These are phyloP conservation scores for Tetragonisca angustula DNA, from an alignment of 2,888 invertebrate genomes.

Conservation along the genomic window DNA sequence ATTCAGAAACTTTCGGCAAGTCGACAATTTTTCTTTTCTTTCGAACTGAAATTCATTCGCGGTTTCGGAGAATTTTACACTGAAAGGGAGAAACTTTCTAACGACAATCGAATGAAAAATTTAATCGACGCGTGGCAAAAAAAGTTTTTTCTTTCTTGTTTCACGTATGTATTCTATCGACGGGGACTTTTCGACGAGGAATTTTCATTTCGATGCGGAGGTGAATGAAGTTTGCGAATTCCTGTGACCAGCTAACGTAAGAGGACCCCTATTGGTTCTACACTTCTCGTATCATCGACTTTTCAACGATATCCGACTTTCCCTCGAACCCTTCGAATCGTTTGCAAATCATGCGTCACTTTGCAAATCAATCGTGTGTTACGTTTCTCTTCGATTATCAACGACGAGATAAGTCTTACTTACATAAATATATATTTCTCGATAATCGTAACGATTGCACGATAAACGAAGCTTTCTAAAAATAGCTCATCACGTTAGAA, in stretches of 20 bases:
- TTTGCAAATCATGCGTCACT: constrained; percentile 1
- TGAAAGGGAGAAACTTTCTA: too few species aligned
- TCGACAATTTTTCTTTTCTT: too few species aligned
- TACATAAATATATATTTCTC: not conserved
- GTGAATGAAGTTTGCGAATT: constrained; percentile 12
- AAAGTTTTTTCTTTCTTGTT: too few species aligned
- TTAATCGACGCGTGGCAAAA: not conserved
- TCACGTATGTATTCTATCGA: not conserved
- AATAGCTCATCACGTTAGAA: constrained; percentile 7
- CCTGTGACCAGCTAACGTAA: constrained; percentile 14
- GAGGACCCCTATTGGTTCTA: constrained; percentile 25
- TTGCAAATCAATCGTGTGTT: not conserved
- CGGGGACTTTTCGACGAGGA: not conserved
- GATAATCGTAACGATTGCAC: not conserved
- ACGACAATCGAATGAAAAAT: too few species aligned
- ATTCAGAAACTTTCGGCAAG: too few species aligned
- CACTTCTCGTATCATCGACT: constrained; percentile 10
- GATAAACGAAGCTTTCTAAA: not conserved
- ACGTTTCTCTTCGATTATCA: constrained; percentile 13
- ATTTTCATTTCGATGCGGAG: not conserved
- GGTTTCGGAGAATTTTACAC: too few species aligned
- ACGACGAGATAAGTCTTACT: not conserved
- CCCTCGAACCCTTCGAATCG: not conserved
- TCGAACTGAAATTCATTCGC: too few species aligned
- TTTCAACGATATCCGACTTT: constrained; percentile 26